Evolutionary conservation across 2,797 vertebrate species (phyloP).

Genomic region (Pelobates cultripes): DNA sequence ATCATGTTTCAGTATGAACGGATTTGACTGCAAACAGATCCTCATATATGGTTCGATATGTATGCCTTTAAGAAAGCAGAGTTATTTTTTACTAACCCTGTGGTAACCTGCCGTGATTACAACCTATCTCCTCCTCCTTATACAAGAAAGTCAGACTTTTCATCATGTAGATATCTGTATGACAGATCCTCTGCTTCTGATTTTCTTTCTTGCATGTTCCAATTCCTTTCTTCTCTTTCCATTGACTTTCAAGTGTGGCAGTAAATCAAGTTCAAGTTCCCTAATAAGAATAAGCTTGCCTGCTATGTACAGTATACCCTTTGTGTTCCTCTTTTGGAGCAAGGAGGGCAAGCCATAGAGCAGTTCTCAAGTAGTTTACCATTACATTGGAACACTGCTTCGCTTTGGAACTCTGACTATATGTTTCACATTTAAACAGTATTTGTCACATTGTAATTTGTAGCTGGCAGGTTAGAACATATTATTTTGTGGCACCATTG

Average conservation of each 20-base stretch:
- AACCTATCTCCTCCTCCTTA: neutral
- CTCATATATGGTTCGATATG: too few relatives aligned
- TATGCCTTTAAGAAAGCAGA: too few relatives aligned
- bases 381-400: conserved; percentile 23
- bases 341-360: neutral
- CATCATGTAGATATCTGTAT: conserved; percentile 1
- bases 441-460: conserved; percentile 35
- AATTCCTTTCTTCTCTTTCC: conserved; percentile 11
- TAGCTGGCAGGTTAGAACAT: conserved; percentile 11
- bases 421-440: conserved; percentile 25
- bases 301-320: conserved; percentile 1
- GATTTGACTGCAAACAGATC: too few relatives aligned
- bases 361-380: conserved; percentile 17
- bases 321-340: conserved; percentile 17
- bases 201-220: neutral
- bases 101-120: neutral
- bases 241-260: neutral
- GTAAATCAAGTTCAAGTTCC: neutral
- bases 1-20: too few relatives aligned
- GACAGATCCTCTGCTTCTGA: neutral
- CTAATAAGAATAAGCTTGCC: neutral
- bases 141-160: conserved; percentile 10
- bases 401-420: neutral
- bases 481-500: conserved; percentile 31
- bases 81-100: too few relatives aligned